These are phyloP conservation scores for Muraenolepis orangiensis DNA, from an alignment of 2,797 vertebrate species.

Conservation along the genomic window DNA sequence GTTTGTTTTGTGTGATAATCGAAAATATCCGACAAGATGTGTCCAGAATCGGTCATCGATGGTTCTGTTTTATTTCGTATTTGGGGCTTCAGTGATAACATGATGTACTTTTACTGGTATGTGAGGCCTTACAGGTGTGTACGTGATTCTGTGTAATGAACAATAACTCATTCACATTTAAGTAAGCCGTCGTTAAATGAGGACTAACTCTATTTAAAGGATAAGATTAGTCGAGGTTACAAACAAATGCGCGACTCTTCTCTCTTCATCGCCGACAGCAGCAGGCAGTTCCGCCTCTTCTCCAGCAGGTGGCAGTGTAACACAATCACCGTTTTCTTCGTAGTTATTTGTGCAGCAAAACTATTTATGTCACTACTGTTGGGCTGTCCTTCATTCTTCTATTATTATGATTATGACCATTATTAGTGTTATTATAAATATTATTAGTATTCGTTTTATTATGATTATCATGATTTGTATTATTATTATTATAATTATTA, in stretches of 20 bases:
- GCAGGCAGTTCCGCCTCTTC: conserved; percentile 1
- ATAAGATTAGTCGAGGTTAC: background rate
- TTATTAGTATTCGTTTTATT: background rate
- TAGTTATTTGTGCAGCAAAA: conserved; percentile 11
- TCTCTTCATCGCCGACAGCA: background rate
- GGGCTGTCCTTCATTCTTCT: background rate
- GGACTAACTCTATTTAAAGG: too few species aligned
- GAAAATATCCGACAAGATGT: background rate
- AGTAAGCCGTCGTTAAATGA: background rate
- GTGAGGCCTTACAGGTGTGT: background rate
- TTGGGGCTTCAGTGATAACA: background rate
- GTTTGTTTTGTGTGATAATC: background rate
- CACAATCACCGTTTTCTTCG: conserved; percentile 23
- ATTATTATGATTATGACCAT: background rate
- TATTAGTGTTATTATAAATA: too few species aligned
- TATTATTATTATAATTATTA: too few species aligned
- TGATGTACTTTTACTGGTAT: background rate
- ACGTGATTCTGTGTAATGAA: background rate
- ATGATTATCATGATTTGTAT: too few species aligned
- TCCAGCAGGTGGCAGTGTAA: conserved; percentile 58
- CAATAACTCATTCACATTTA: background rate
- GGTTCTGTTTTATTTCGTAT: background rate
- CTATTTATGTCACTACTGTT: conserved; percentile 10
- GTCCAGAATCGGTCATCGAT: background rate
- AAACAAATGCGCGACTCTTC: background rate